A percentile compares a stretch with the other conserved stretches of the same genome.
Conservation (phyloP, 2,888 invertebrate genomes). For the Amphipyra berbera region DNA sequence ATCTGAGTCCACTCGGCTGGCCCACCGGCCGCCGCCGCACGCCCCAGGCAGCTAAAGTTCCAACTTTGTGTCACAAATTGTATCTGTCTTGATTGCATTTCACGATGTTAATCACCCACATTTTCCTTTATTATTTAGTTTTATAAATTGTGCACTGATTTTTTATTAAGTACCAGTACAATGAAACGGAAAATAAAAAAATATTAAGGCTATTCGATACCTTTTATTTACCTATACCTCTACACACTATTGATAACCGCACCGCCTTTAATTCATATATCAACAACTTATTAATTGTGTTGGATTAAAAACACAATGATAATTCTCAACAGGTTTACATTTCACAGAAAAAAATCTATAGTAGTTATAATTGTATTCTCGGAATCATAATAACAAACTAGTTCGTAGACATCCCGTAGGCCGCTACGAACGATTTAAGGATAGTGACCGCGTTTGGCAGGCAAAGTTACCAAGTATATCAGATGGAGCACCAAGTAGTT, state of each 20-base stretch:
- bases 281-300: neutral
- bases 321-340: too few relatives aligned
- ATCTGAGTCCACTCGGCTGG: conserved; percentile 34
- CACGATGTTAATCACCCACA: conserved; percentile 70
- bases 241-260: neutral
- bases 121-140: conserved; percentile 78
- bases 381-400: too few relatives aligned
- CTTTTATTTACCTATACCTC: conserved; percentile 54
- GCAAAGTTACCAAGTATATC: too few relatives aligned
- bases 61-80: conserved; percentile 75
- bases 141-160: conserved; percentile 83
- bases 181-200: conserved; percentile 81
- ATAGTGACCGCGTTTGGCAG: too few relatives aligned
- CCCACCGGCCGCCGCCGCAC: conserved; percentile 16
- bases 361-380: too few relatives aligned
- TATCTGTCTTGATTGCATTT: conserved; percentile 70
- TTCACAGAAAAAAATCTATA: too few relatives aligned
- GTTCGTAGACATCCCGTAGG: too few relatives aligned
- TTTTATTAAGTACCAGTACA: conserved; percentile 78
- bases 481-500: too few relatives aligned
- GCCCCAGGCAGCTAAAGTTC: conserved; percentile 62
- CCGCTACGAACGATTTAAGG: too few relatives aligned
- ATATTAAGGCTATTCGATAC: conserved; percentile 59
- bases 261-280: neutral
- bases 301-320: neutral